phyloP scores from a whole-genome alignment of 2,113 vertebrate genomes.

The Excalfactoria chinensis region DNA sequence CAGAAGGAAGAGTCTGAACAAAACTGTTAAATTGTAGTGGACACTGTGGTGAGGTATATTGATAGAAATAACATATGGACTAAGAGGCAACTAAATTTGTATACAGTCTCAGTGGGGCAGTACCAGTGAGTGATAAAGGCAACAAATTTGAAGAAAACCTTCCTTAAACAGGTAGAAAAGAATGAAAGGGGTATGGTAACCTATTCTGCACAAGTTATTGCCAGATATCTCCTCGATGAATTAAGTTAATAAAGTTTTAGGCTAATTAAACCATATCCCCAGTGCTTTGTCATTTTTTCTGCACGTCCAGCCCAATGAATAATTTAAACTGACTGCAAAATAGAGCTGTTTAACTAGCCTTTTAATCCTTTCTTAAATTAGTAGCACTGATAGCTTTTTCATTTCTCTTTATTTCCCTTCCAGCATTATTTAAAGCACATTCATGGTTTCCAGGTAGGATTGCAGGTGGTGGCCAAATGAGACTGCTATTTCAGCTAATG shows the following conservation, averaged over 20 bases:
- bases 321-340: slow-evolving; percentile 48
- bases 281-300: slow-evolving; percentile 21
- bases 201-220: not conserved
- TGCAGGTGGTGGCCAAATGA: not conserved
- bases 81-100: not conserved
- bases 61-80: not conserved
- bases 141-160: not conserved
- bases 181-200: slow-evolving; percentile 1
- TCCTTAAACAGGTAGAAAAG: not conserved
- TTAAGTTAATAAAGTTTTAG: slow-evolving; percentile 41
- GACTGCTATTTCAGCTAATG: not conserved
- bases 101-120: not conserved
- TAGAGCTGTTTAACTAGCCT: not conserved
- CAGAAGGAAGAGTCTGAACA: not conserved
- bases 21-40: not conserved
- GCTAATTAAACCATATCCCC: slow-evolving; percentile 50
- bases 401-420: not conserved
- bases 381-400: not conserved
- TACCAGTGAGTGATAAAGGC: not conserved
- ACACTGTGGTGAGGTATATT: not conserved
- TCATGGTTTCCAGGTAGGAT: not conserved
- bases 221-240: slow-evolving; percentile 8
- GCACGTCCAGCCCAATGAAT: slow-evolving; percentile 5
- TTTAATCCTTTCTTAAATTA: slow-evolving; percentile 39
- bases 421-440: not conserved